Evolutionary conservation across 1,140 invertebrate species (phyloP), one percentile per base, ranked within the genome.

Genomic region (Triops longicaudatus): DNA sequence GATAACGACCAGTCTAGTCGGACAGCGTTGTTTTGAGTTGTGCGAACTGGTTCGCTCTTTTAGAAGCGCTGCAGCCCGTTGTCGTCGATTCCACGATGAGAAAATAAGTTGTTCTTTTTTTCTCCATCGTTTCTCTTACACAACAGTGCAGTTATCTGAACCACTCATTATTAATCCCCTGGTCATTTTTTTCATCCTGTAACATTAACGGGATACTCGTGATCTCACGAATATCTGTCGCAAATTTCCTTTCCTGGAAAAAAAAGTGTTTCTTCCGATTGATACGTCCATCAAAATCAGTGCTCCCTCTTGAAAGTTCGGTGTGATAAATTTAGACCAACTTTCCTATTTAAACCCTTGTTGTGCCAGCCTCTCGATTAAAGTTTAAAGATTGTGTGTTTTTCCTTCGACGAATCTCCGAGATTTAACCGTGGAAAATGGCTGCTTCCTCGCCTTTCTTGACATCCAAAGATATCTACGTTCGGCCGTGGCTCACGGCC

Each of bases 401-500:
- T 37, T 37, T 37, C 31, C 31, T 37, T 37, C 31, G 7, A 37
- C 31, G 31, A 37, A 37, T 37, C 31, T 63, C 0, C 17, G 50
- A 63, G 22, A 63, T 63, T 22, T 63, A 63, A 63, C 17, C 50
- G 50, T 63, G 50, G 50, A 63, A 63, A 63, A 63, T 63, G 50
- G 50, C 50, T 63, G 14, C 50, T 63, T 63, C 50, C 14, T 63
- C 50, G 50, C 50, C 14, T 63, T 63, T 22, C 22, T 22, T 63
- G 50, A n/a, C 50, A 22, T 17, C 22, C 22, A 17, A 22, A 63
- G 14, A 63, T 22, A n/a, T 10, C 50, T 63, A n/a, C 50, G 14
- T 63, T 63, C 50, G 22, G 50, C 50, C 50, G 50, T 63, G 50
- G 50, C 50, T 63, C 50, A 63, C 50, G 50, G 50, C 50, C 50